Percentiles rank a stretch among this genome's conserved stretches.
phyloP scores from a whole-genome alignment of 2,888 invertebrate genomes.

The Sphinx pinastri region DNA sequence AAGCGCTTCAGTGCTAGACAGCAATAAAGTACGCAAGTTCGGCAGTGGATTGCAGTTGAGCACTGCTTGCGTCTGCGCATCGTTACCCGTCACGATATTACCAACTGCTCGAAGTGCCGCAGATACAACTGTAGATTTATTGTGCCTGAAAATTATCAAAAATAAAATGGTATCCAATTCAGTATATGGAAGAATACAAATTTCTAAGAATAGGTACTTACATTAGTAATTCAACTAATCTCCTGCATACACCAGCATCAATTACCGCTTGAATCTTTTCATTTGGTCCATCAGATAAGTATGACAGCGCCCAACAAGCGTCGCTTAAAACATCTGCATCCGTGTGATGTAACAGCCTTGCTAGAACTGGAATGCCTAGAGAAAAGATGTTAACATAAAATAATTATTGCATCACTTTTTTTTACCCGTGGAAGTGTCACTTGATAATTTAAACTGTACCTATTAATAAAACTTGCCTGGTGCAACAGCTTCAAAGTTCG shows the following conservation, averaged over 20 bases:
- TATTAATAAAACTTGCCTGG: constrained; percentile 60
- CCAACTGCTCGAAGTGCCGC: constrained; percentile 98
- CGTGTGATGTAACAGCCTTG: constrained; percentile 92
- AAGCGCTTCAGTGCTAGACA: constrained; percentile 92
- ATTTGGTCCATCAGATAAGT: constrained; percentile 97
- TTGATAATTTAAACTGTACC: constrained; percentile 6
- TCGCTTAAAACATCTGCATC: constrained; percentile 96
- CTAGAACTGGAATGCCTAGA: constrained; percentile 92
- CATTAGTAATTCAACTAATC: constrained; percentile 86
- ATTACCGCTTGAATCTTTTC: constrained; percentile 99
- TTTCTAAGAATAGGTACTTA: constrained; percentile 50
- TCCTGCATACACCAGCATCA: constrained; percentile 96
- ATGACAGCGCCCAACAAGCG: constrained; percentile 98
- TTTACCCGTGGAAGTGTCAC: not conserved
- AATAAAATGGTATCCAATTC: not conserved
- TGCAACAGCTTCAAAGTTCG: constrained; percentile 93
- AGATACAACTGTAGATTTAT: constrained; percentile 92
- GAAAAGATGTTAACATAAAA: constrained; percentile 19
- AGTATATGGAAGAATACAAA: not conserved
- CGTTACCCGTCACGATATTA: constrained; percentile 98
- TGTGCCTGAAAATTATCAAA: constrained; percentile 86
- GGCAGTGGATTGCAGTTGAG: constrained; percentile 95
- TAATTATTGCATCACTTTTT: not conserved
- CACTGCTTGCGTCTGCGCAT: constrained; percentile 97
- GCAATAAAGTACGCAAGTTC: constrained; percentile 87